Evolutionary conservation across 2,888 invertebrate species (phyloP).

Genomic region (Petrolisthes cinctipes): DNA sequence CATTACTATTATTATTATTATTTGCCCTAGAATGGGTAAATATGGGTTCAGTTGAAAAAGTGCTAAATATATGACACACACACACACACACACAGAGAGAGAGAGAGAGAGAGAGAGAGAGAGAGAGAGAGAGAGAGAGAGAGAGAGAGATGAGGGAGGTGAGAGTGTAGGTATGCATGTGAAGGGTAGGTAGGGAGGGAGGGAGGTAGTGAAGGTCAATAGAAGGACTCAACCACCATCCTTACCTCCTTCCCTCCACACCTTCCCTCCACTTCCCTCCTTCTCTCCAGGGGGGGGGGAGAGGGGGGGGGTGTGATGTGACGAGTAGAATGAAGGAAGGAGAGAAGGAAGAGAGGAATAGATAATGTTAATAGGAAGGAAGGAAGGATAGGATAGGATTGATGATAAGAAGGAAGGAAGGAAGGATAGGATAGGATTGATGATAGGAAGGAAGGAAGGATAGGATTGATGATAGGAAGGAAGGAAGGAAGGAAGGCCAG

Average conservation of each 20-base stretch:
- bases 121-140: neutral
- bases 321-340: neutral
- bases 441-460: neutral
- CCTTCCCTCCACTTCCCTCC: too few species aligned
- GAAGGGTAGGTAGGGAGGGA: neutral
- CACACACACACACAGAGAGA: too few species aligned
- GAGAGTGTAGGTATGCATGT: neutral
- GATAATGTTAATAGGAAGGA: too few species aligned
- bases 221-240: too few species aligned
- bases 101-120: neutral
- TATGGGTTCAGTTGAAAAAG: too few species aligned
- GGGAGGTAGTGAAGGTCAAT: too few species aligned
- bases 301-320: neutral
- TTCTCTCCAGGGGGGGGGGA: too few species aligned
- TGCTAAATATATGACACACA: too few species aligned
- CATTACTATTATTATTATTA: too few species aligned
- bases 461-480: neutral
- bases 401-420: neutral
- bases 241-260: too few species aligned
- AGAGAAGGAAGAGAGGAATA: too few species aligned
- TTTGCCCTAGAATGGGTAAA: too few species aligned
- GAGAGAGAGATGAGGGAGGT: neutral
- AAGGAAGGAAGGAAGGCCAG: neutral
- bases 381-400: neutral
- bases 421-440: neutral